Conservation (phyloP, 2,797 vertebrate species). For the Lepidocolaptes lacrymiger region DNA sequence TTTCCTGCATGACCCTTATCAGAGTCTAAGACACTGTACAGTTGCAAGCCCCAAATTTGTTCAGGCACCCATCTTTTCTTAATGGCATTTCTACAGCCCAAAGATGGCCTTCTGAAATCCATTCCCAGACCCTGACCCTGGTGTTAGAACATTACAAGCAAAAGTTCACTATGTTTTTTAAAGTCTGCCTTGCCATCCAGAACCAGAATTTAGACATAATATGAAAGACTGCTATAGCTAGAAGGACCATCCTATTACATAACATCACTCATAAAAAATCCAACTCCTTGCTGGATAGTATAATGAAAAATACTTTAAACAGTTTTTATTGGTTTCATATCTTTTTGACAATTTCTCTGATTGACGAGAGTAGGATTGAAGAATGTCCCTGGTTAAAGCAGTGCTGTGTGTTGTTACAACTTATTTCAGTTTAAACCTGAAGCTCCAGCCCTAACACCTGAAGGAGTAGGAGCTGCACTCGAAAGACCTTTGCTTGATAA, state of each 20-base stretch:
- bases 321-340: background rate
- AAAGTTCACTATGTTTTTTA: background rate
- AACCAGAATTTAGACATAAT: constrained; percentile 3
- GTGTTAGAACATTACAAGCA: background rate
- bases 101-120: background rate
- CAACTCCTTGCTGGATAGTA: background rate
- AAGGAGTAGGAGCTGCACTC: background rate
- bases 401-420: background rate
- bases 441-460: background rate
- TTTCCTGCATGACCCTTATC: background rate
- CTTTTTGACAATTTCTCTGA: background rate
- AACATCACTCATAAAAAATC: background rate
- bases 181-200: background rate
- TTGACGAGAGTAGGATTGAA: background rate
- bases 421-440: background rate
- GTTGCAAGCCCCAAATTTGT: background rate
- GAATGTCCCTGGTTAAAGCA: background rate
- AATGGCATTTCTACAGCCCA: background rate
- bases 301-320: constrained; percentile 3
- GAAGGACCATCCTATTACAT: background rate
- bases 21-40: background rate
- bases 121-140: background rate
- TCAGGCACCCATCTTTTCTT: background rate
- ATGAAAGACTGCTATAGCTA: background rate
- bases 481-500: background rate